Base-by-base conservation (phyloP, 2,888 invertebrate genomes). In the Elgonia sp. region DNA sequence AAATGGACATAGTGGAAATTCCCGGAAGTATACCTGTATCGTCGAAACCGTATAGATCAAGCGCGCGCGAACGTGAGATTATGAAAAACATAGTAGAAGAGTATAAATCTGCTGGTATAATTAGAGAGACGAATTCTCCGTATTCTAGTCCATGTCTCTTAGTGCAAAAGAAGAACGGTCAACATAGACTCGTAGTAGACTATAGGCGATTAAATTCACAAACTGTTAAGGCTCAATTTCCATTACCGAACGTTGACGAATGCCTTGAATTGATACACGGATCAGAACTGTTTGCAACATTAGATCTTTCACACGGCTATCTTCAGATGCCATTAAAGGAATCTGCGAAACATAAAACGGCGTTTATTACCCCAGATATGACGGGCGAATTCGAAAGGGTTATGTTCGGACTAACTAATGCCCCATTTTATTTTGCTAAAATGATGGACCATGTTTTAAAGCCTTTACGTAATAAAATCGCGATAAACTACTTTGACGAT, bases 351-450 rank as follows among this genome's bases (percentile, higher is more conserved):
- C 5, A 3, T 10, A 75, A 62, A 62, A 75, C 75, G 1, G 62
- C 75, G n/a, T 75, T 55, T 46, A 62, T 75, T 8, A 75, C 62
- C 2, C 62, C 42, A 18, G 92, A 92, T 77, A 92, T 91, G 5
- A 90, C 92, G 0, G 93, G 90, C 9, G 91, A 93, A 89, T 93
- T 92, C 62, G 79, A 90, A 16, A 40, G 90, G 0, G 91, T 91
- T 88, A 91, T 92, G 69, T 94, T 93, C 50, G 93, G 93, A 2
- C 86, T 93, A 1, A 82, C 90, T 6, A 93, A 93, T 70, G 92
- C 92, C 0, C 91, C 92, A 0, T 89, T 87, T 39, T 91, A 91
- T n/a, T 93, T 93, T 84, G 91, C 90, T 10, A 86, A 90, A 18
- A 79, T 93, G 29, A 91, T 93, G 89, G 90, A 92, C 55, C 42